Evolutionary conservation across 2,888 invertebrate species (phyloP).

Genomic region (Caprella mutica): DNA sequence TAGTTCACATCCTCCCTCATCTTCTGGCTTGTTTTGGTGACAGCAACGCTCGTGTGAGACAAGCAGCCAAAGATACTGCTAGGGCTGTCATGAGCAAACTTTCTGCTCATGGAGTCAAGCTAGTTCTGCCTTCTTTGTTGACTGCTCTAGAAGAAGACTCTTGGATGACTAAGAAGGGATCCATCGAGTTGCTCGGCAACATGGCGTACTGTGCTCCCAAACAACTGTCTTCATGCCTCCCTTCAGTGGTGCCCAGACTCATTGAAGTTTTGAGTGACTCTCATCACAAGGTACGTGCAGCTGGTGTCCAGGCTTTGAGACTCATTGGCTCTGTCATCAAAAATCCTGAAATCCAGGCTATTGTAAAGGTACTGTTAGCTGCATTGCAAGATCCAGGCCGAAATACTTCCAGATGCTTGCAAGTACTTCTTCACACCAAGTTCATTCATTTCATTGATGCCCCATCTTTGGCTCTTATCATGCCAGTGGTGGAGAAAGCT

Average conservation of each 20-base stretch:
- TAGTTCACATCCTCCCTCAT: slow-evolving; percentile 91
- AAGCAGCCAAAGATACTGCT: slow-evolving; percentile 92
- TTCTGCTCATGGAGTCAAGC: slow-evolving; percentile 92
- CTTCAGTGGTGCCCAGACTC: slow-evolving; percentile 93
- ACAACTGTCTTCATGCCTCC: slow-evolving; percentile 92
- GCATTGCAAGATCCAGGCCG: slow-evolving; percentile 93
- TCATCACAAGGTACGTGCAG: slow-evolving; percentile 90
- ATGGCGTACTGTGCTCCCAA: slow-evolving; percentile 99
- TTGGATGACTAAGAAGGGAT: slow-evolving; percentile 95
- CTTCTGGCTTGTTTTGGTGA: slow-evolving; percentile 92
- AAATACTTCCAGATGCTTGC: slow-evolving; percentile 85
- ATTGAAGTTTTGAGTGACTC: slow-evolving; percentile 82
- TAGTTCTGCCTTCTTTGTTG: slow-evolving; percentile 84
- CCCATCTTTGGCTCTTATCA: slow-evolving; percentile 92
- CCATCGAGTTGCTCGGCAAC: slow-evolving; percentile 87
- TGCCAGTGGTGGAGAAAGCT: slow-evolving; percentile 97
- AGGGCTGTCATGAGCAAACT: slow-evolving; percentile 83
- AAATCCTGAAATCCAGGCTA: slow-evolving; percentile 88
- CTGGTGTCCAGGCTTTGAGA: slow-evolving; percentile 88
- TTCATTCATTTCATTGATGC: slow-evolving; percentile 99
- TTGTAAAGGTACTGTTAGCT: slow-evolving; percentile 53
- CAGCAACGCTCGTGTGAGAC: slow-evolving; percentile 69
- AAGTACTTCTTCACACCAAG: slow-evolving; percentile 83
- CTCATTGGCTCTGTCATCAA: slow-evolving; percentile 95
- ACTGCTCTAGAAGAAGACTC: slow-evolving; percentile 93